Percentiles rank a stretch among this genome's conserved stretches.
Evolutionary conservation across 2,113 vertebrate species (phyloP).

Genomic region (Eleginops maclovinus): DNA sequence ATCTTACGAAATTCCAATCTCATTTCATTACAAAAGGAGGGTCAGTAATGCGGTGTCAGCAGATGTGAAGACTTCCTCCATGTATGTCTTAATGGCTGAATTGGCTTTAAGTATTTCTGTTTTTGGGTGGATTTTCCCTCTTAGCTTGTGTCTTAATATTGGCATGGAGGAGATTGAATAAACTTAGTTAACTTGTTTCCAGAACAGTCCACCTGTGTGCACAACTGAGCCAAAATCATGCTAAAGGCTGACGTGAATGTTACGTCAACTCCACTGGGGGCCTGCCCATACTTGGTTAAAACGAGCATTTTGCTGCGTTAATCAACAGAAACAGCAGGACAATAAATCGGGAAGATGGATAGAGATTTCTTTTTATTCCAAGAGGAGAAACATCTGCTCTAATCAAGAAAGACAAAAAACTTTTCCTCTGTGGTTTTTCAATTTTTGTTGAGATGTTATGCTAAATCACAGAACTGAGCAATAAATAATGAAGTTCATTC

Average conservation of each 20-base stretch:
- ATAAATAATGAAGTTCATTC: constrained; percentile 44
- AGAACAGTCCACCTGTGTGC: constrained; percentile 59
- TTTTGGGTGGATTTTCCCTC: neutral
- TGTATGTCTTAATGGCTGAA: neutral
- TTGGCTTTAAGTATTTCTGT: neutral
- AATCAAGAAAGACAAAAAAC: constrained; percentile 71
- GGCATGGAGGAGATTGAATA: constrained; percentile 4
- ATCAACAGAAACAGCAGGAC: constrained; percentile 46
- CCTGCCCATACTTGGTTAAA: constrained; percentile 51
- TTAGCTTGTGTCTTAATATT: neutral
- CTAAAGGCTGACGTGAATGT: constrained; percentile 48
- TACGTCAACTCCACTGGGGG: constrained; percentile 54
- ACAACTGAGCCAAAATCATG: constrained; percentile 51
- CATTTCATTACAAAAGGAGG: neutral
- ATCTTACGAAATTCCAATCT: neutral
- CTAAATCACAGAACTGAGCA: constrained; percentile 45
- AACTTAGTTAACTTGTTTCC: constrained; percentile 30
- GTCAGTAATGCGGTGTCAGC: neutral
- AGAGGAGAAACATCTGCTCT: constrained; percentile 72
- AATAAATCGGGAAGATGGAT: constrained; percentile 69
- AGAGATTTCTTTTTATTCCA: constrained; percentile 10
- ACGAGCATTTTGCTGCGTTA: constrained; percentile 62
- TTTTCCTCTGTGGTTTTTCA: constrained; percentile 45
- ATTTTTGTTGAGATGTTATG: constrained; percentile 33
- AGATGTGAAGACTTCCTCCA: neutral